Base-by-base conservation (phyloP, 2,888 invertebrate species). In the Smittia aterrima region DNA sequence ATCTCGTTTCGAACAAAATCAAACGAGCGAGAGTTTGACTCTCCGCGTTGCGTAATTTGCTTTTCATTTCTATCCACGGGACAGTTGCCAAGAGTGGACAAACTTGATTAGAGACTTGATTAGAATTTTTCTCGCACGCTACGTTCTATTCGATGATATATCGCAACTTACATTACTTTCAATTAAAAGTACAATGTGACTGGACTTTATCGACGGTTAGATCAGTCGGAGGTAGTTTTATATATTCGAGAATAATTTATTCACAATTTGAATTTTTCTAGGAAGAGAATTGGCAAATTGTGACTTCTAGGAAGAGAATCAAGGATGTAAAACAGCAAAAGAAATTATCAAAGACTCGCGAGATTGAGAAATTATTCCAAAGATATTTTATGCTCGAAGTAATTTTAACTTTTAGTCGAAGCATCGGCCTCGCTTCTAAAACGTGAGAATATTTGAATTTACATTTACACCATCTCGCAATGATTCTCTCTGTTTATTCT, bases 141-240 rank as follows among this genome's bases (percentile, higher is more conserved):
- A 58, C 9, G n/a, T n/a, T 16, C n/a, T n/a, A n/a, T n/a, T 7
- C 22, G 58, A 58, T 58, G 22, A 20, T 22, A 47, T 47, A 64
- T 64, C 64, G 64, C 64, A 27, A 25, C 18, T 22, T 24, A 70
- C 70, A 70, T 24, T 70, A 24, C 53, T 53, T 54, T 70, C 70
- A 70, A 70, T 54, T 70, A 54, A 70, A 54, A 54, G 16, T 27
- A 54, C 70, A 70, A 70, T 70, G 70, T 70, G 70, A 70, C 24
- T 54, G 70, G 16, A 41, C 70, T 9, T 70, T 70, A 54, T 70
- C 70, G 40, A 7, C n/a, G 24, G 27, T 25, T 67, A 16, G 47
- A 70, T 70, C 70, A 32, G 7, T 24, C 20, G 16, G 16, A 47
- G 25, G 13, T 22, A 41, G 13, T 67, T 41, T 68, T 16, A 47